phyloP scores from a whole-genome alignment of 1,140 invertebrate species.

The Solenopsis fugax region DNA sequence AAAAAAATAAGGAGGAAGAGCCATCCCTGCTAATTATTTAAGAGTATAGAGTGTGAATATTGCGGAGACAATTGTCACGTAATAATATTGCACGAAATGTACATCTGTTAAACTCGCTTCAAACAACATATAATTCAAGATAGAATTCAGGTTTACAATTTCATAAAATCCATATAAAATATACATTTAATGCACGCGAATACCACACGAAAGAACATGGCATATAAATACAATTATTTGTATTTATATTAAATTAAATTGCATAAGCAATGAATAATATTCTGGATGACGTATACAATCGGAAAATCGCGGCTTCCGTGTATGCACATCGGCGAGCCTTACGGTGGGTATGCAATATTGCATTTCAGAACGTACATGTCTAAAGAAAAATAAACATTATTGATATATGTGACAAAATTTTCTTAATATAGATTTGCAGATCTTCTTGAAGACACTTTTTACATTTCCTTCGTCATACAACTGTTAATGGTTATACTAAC shows the following conservation, averaged over 20 bases:
- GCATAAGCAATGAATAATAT: neutral
- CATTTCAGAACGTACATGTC: neutral
- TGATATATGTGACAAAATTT: too few relatives aligned
- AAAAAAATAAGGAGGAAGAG: neutral
- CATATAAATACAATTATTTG: too few relatives aligned
- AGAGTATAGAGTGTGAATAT: neutral
- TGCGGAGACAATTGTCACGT: neutral
- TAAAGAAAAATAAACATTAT: too few relatives aligned
- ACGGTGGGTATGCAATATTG: neutral
- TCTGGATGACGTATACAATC: neutral
- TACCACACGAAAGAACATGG: too few relatives aligned
- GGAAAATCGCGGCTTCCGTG: constrained; percentile 16
- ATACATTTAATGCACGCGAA: too few relatives aligned
- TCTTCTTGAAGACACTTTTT: too few relatives aligned
- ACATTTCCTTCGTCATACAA: too few relatives aligned
- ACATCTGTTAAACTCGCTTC: too few relatives aligned
- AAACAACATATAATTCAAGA: neutral
- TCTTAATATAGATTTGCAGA: too few relatives aligned
- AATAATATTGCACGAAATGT: neutral
- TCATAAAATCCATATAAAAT: too few relatives aligned
- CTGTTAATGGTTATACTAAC: too few relatives aligned
- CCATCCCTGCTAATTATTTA: neutral
- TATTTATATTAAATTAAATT: too few relatives aligned
- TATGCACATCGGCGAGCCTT: constrained; percentile 16
- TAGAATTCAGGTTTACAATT: neutral